Evolutionary conservation across 2,888 invertebrate genomes (phyloP).

Genomic region (Eumacrocentrus americanus): DNA sequence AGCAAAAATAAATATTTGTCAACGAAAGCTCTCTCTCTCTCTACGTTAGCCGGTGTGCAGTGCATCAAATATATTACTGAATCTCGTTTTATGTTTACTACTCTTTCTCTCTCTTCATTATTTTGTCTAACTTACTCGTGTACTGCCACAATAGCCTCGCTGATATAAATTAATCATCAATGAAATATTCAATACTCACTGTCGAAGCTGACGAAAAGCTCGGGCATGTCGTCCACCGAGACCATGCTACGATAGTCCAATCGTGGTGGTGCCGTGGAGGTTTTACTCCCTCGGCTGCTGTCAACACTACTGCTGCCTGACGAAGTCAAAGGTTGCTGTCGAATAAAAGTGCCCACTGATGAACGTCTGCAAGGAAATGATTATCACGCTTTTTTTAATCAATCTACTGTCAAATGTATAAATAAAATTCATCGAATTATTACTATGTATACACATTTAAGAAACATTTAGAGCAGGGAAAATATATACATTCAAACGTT

Average conservation of each 20-base stretch:
- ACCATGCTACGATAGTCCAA: conserved; percentile 92
- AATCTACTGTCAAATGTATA: neutral
- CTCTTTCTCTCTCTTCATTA: conserved; percentile 16
- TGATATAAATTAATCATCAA: conserved; percentile 4
- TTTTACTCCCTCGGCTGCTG: conserved; percentile 66
- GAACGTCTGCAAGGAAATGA: conserved; percentile 71
- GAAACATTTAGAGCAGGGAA: conserved; percentile 37
- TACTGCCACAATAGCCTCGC: neutral
- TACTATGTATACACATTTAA: conserved; percentile 13
- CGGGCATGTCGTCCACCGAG: conserved; percentile 93
- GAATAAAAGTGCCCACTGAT: conserved; percentile 84
- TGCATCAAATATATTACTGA: too few species aligned
- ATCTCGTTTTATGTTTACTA: conserved; percentile 20
- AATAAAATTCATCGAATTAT: neutral
- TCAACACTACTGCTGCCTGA: conserved; percentile 67
- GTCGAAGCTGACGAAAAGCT: conserved; percentile 92
- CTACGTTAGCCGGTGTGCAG: too few species aligned
- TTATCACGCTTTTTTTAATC: neutral
- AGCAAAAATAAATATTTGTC: too few species aligned
- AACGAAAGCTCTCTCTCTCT: too few species aligned
- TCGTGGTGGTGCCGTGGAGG: conserved; percentile 71
- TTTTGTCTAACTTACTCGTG: neutral
- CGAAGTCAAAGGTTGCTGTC: conserved; percentile 66
- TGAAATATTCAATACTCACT: conserved; percentile 70
- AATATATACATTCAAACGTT: conserved; percentile 40